Percentiles rank a stretch among this genome's conserved stretches.
Evolutionary conservation across 1,140 invertebrate species (phyloP).

Genomic region (Cyclargus thomasi): DNA sequence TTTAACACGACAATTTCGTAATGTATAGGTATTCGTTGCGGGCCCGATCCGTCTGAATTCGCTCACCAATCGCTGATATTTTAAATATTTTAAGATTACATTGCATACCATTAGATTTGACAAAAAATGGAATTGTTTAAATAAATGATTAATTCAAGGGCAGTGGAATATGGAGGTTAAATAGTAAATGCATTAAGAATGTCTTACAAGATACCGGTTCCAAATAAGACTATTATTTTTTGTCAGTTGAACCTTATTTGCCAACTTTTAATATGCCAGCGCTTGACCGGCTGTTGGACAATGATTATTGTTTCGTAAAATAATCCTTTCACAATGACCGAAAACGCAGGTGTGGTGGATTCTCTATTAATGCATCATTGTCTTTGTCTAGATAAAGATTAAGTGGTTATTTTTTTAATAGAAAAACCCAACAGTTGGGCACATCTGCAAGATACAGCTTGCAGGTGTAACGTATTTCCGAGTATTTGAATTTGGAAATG

Average conservation of each 20-base stretch:
- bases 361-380: neutral
- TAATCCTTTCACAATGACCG: neutral
- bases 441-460: neutral
- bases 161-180: neutral
- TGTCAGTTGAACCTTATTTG: neutral
- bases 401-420: neutral
- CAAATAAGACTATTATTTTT: neutral
- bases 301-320: neutral
- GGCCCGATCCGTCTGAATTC: no score
- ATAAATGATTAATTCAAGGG: no score
- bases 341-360: slow-evolving; percentile 5
- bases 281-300: slow-evolving; percentile 3
- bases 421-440: neutral
- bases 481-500: neutral
- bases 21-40: no score
- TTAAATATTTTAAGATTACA: no score
- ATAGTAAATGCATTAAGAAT: neutral
- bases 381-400: neutral
- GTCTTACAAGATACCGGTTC: neutral
- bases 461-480: neutral
- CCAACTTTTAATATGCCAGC: neutral
- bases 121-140: no score
- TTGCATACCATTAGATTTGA: no score
- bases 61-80: no score
- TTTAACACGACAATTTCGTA: no score